phyloP scores from a whole-genome alignment of 1,140 invertebrate genomes.

The Pachyrhynchus sulphureomaculatus region DNA sequence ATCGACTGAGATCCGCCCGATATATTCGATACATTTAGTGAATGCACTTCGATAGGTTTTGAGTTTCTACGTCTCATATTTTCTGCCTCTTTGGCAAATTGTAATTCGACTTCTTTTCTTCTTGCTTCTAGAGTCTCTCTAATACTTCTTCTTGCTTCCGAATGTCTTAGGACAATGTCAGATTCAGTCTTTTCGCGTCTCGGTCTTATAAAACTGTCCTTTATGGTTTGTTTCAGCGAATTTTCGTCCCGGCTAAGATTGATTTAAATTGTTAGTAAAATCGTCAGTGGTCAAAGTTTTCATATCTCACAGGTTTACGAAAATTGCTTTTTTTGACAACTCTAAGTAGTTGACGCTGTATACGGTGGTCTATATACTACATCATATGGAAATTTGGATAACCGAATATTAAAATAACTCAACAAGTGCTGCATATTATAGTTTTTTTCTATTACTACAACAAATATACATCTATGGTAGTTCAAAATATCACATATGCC shows the following conservation, averaged over 20 bases:
- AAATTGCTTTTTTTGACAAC: too few relatives aligned
- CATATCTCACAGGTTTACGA: too few relatives aligned
- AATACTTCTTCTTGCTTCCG: slow-evolving; percentile 53
- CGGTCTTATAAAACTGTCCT: slow-evolving; percentile 56
- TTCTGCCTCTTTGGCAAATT: slow-evolving; percentile 51
- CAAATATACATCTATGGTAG: too few relatives aligned
- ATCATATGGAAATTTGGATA: too few relatives aligned
- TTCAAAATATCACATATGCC: too few relatives aligned
- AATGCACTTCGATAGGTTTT: slow-evolving; percentile 52
- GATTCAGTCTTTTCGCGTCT: slow-evolving; percentile 84
- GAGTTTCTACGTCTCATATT: slow-evolving; percentile 52
- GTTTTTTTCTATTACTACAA: too few relatives aligned
- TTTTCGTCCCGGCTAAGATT: neutral
- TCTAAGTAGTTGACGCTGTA: too few relatives aligned
- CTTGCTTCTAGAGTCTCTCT: slow-evolving; percentile 53
- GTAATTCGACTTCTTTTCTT: slow-evolving; percentile 53
- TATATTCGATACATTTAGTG: slow-evolving; percentile 40
- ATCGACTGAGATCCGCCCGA: slow-evolving; percentile 35
- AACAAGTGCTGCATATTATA: too few relatives aligned
- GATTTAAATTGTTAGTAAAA: neutral
- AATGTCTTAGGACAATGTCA: slow-evolving; percentile 72
- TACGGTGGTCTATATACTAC: too few relatives aligned
- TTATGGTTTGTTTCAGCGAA: slow-evolving; percentile 4
- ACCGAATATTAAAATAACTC: too few relatives aligned
- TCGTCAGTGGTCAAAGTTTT: too few relatives aligned